A percentile compares a stretch with the other conserved stretches of the same genome.
These are phyloP conservation scores for Cebus imitator DNA, from an alignment of 2,113 vertebrate species.

Conservation along the genomic window DNA sequence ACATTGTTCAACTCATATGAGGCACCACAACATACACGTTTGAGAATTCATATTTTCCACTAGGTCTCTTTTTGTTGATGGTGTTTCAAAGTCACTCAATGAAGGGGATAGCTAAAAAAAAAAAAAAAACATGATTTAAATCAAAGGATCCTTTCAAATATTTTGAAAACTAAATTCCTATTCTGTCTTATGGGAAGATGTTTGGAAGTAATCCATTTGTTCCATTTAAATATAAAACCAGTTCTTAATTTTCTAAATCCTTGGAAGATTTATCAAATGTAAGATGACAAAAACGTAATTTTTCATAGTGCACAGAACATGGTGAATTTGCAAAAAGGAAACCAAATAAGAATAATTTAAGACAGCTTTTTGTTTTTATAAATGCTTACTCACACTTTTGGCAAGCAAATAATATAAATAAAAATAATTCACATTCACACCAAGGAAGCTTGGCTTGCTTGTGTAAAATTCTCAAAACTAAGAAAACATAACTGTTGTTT, in stretches of 20 bases:
- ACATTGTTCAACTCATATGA: background rate
- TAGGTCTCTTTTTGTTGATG: background rate
- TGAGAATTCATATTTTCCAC: background rate
- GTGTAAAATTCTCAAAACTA: background rate
- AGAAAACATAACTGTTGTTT: conserved; percentile 41
- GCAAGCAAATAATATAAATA: conserved; percentile 25
- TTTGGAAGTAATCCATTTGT: conserved; percentile 5
- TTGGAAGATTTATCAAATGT: conserved; percentile 6
- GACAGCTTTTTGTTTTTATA: background rate
- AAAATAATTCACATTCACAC: conserved; percentile 26
- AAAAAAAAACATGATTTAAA: background rate
- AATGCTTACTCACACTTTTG: conserved; percentile 32
- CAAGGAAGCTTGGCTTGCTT: conserved; percentile 14
- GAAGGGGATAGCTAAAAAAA: background rate
- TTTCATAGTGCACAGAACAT: background rate
- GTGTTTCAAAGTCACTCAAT: background rate
- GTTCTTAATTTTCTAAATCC: conserved; percentile 7
- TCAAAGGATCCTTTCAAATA: background rate
- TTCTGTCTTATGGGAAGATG: background rate
- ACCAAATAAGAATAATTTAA: conserved; percentile 19
- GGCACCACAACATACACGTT: background rate
- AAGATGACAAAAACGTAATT: background rate
- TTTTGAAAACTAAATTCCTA: background rate
- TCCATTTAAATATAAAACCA: background rate
- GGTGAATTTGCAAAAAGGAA: conserved; percentile 18